Percentiles rank a stretch among this genome's conserved stretches.
These are phyloP conservation scores for Lampris megalopsis DNA, from an alignment of 2,113 vertebrate genomes.

Conservation along the genomic window DNA sequence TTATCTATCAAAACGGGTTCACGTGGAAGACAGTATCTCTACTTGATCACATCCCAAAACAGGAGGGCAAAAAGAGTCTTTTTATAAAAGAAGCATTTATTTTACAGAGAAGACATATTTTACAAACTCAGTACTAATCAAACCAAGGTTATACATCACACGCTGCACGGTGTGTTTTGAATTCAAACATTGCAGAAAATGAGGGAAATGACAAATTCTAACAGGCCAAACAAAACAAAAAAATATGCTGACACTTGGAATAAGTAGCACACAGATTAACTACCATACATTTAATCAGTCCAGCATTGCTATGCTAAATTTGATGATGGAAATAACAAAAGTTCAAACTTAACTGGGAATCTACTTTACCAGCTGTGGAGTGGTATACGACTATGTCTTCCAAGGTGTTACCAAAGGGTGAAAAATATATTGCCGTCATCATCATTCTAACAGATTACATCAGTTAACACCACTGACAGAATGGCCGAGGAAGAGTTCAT, in stretches of 20 bases:
- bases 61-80: not conserved
- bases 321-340: too few relatives aligned
- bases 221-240: not conserved
- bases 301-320: too few relatives aligned
- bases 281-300: too few relatives aligned
- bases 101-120: conserved; percentile 54
- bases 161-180: not conserved
- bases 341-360: too few relatives aligned
- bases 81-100: conserved; percentile 69
- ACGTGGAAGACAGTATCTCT: conserved; percentile 10
- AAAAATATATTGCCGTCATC: too few relatives aligned
- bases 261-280: too few relatives aligned
- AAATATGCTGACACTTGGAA: not conserved
- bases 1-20: conserved; percentile 21
- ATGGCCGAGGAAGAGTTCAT: not conserved
- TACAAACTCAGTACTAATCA: not conserved
- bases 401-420: too few relatives aligned
- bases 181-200: too few relatives aligned
- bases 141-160: not conserved
- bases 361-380: too few relatives aligned
- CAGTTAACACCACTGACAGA: not conserved
- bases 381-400: too few relatives aligned
- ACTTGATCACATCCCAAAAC: not conserved
- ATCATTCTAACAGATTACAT: not conserved
- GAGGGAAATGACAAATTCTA: not conserved